Evolutionary conservation across 2,888 invertebrate species (phyloP), one percentile per base, ranked within the genome.

Genomic region (Nemotelus pantherinus): DNA sequence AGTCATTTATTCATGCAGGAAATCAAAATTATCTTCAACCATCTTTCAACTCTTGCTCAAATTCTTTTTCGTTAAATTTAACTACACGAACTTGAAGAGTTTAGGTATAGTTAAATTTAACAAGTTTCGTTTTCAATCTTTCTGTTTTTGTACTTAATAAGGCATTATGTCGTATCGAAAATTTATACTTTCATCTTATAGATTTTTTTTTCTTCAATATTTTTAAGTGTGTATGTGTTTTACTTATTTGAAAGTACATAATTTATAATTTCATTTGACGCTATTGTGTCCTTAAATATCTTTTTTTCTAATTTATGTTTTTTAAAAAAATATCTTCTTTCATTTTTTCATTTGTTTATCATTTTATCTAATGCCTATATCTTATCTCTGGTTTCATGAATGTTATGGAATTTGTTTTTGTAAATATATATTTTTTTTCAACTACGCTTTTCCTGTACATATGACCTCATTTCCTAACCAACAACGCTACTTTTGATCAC

Each of bases 131-230:
- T 25, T 25, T 25, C 25, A 25, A 25, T 25, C 25, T 25, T 77
- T 74, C 60, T 53, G 41, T 68, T 71, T 79, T 79, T 79, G 79
- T 79, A 79, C 79, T 79, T 76, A 78, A 67, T 79, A 79, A 79
- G 79, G 79, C 79, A 79, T 79, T 79, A 71, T 72, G 79, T 79
- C 77, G 75, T 77, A 72, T 79, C 70, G 64, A 77, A 75, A 76
- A 72, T 77, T 47, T 72, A 65, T 63, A 77, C 55, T 70, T 57
- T 75, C 68, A 70, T 70, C 76, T 58, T 74, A 63, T 75, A 25
- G 25, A 75, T 76, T 78, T 60, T 65, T 47, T 55, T 78, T 72
- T 72, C 60, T 72, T 72, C 60, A 53, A 64, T 65, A 64, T 41
- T 57, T 76, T 76, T 47, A 58, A 39, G 3, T 72, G 58, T 48